A percentile compares a stretch with the other conserved stretches of the same genome.
Evolutionary conservation across 1,140 invertebrate species (phyloP).

Genomic region (Drosophila azteca): DNA sequence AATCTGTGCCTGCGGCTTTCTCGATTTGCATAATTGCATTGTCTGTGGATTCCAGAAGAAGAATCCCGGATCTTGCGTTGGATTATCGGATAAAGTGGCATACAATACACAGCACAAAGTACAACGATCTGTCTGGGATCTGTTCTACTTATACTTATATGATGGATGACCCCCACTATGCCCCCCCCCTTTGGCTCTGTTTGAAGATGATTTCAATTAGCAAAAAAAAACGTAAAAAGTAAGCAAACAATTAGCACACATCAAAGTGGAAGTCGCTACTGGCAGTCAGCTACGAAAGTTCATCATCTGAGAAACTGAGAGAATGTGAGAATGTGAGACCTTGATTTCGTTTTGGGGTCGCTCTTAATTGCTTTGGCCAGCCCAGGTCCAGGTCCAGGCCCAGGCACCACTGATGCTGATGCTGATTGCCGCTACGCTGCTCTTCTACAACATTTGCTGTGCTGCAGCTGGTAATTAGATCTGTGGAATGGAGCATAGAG

Average conservation of each 20-base stretch:
- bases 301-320: too few relatives aligned
- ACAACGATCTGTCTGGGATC: too few relatives aligned
- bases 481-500: slow-evolving; percentile 11
- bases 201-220: slow-evolving; percentile 44
- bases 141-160: too few relatives aligned
- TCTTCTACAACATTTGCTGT: slow-evolving; percentile 40
- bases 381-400: too few relatives aligned
- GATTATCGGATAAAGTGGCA: too few relatives aligned
- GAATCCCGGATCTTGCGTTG: too few relatives aligned
- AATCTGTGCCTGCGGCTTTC: slow-evolving; percentile 17
- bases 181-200: too few relatives aligned
- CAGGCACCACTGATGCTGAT: too few relatives aligned
- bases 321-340: too few relatives aligned
- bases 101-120: too few relatives aligned
- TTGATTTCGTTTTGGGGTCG: background rate
- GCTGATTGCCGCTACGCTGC: slow-evolving; percentile 1
- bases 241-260: slow-evolving; percentile 29
- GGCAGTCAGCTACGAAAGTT: background rate
- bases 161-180: too few relatives aligned
- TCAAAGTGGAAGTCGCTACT: slow-evolving; percentile 2
- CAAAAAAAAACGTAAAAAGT: slow-evolving; percentile 25
- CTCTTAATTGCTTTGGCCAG: background rate
- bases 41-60: too few relatives aligned
- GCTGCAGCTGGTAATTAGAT: slow-evolving; percentile 66
- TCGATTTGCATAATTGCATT: slow-evolving; percentile 30